Evolutionary conservation across 2,113 vertebrate species (phyloP).

Genomic region (Crotalus tigris): DNA sequence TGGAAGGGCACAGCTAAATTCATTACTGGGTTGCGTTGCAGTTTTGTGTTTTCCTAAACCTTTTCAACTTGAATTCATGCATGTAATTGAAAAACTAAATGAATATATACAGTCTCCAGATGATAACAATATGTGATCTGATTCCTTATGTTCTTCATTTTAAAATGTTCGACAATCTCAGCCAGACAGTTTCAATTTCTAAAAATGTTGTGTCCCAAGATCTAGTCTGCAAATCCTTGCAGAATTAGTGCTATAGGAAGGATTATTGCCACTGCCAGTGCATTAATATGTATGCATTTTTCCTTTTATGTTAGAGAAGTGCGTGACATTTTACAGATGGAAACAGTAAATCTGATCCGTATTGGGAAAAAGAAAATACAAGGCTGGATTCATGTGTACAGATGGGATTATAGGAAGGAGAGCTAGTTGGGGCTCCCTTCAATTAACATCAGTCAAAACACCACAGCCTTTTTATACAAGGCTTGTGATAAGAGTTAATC

Average conservation of each 20-base stretch:
- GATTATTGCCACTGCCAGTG: background rate
- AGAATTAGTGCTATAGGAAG: background rate
- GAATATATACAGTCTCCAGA: background rate
- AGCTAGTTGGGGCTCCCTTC: background rate
- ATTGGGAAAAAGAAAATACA: background rate
- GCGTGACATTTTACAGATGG: background rate
- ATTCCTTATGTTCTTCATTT: conserved; percentile 12
- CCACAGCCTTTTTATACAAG: background rate
- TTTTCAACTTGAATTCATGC: conserved; percentile 2
- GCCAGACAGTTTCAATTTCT: background rate
- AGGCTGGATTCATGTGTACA: background rate
- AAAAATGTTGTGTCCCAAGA: background rate
- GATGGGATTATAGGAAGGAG: background rate
- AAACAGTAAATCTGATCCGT: background rate
- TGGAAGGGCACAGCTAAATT: background rate
- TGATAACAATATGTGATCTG: conserved; percentile 23
- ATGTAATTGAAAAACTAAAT: background rate
- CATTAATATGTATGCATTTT: background rate
- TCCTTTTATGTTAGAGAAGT: background rate
- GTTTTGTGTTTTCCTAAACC: background rate
- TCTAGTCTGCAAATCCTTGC: background rate
- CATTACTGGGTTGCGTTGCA: background rate
- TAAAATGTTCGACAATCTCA: background rate
- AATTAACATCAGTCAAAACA: background rate
- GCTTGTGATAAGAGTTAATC: background rate